Base-by-base conservation (phyloP, 2,113 vertebrate genomes). In the Cettia cetti region DNA sequence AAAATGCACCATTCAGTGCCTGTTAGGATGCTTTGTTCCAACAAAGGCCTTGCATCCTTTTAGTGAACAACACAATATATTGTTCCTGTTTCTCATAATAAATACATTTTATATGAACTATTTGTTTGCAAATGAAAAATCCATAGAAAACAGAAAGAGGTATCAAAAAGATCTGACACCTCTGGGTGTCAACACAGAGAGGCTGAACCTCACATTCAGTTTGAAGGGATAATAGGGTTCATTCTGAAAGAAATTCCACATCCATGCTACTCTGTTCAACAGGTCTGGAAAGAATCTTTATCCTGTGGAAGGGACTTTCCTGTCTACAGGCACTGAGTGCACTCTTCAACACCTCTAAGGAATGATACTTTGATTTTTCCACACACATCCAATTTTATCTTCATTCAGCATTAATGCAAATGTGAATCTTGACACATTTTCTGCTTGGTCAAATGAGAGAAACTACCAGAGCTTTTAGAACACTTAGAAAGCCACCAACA, bases 1-100 rank as follows among this genome's bases (percentile, higher is more conserved):
- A 49, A 94, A 96, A 95, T 45, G 64, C 72, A 93, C 28, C 64
- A 71, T 80, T 88, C 70, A 15, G 39, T 61, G 66, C 52, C 82
- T 83, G 70, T 65, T 57, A 86, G 78, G n/a, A 40, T 84, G 63
- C 11, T 95, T 85, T 91, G 74, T 80, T 97, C 81, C 63, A 90
- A 75, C 42, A 78, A 69, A 80, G 39, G 45, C 68, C 33, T 79
- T 40, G 6, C 18, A 70, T 52, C 60, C 75, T 91, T 88, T 89
- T 44, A 93, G 31, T 42, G 60, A 40, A 81, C 52, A 87, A 52
- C 68, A 77, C 53, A 87, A 44, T 35, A 16, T 6, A 66, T 18
- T 81, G 79, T 22, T 86, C 72, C 76, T 57, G 10, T 39, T 90
- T 66, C 68, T 83, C 50, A 28, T 54, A 70, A 93, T 47, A 92